These are phyloP conservation scores for Siderastrea siderea DNA, from an alignment of 92 coral and sea anemone species.

Conservation along the genomic window DNA sequence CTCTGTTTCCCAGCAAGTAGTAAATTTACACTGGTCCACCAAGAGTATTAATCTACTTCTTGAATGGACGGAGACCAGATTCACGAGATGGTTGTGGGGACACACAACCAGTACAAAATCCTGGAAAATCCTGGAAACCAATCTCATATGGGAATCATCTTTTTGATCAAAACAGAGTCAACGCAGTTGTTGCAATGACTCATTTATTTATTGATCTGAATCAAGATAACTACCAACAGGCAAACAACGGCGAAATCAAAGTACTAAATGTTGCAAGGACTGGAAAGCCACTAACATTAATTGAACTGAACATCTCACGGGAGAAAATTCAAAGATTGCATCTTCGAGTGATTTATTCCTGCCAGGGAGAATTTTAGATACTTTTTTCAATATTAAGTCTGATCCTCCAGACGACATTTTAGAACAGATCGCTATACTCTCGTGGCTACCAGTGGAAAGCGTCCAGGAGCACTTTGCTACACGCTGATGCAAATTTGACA, in stretches of 20 bases:
- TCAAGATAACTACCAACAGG: not conserved
- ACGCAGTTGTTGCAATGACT: constrained; percentile 53
- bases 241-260: not conserved
- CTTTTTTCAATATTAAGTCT: constrained; percentile 45
- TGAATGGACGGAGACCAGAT: constrained; percentile 35
- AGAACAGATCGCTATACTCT: constrained; percentile 9
- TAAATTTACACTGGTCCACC: constrained; percentile 61
- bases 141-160: constrained; percentile 1
- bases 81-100: constrained; percentile 42
- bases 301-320: not conserved
- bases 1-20: constrained; percentile 12
- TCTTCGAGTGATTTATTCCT: constrained; percentile 25
- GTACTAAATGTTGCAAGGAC: constrained; percentile 43
- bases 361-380: constrained; percentile 58
- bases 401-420: constrained; percentile 59
- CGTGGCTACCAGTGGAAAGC: constrained; percentile 36
- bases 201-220: constrained; percentile 57
- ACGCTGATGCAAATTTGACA: constrained; percentile 37
- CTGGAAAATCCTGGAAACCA: no score
- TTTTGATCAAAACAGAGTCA: constrained; percentile 50
- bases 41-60: constrained; percentile 37
- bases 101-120: no score
- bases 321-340: not conserved
- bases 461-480: not conserved
- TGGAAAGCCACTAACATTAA: constrained; percentile 57